Base-by-base conservation (phyloP, 2,888 invertebrate species). In the Graphium colonna region DNA sequence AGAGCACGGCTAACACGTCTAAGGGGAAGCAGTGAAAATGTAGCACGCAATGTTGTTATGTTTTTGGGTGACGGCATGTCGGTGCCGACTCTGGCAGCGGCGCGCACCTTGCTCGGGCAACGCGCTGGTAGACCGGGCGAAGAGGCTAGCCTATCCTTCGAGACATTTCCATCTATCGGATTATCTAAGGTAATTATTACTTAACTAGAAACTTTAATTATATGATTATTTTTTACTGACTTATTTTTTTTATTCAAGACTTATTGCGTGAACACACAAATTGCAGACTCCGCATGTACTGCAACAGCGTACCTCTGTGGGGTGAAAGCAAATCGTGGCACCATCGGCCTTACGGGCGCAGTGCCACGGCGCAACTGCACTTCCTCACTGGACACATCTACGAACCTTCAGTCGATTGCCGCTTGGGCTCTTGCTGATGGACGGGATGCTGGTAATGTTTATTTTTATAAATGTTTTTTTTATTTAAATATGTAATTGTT, bases 31-130 rank as follows among this genome's bases (percentile, higher is more conserved):
- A 46, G 21, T 1, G 26, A 39, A 3, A 12, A 36, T 15, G 49
- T 48, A 12, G 75, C 74, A 18, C 65, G 67, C 43, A 95, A 95
- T 72, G 81, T 94, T 5, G 92, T 95, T 52, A 82, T 95, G 73
- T 94, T 94, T 75, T 72, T 95, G 43, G 95, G 95, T 1, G 95
- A 95, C 74, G 95, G 95, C 28, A 94, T 95, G 94, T 93, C 94
- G 4, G 77, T 94, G 39, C 87, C 93, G 0, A 94, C 94, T 0
- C 75, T 93, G 44, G 91, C 93, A 0, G 94, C 93, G 0, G 90
- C 93, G 13, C 87, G 94, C 60, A 91, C 92, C 18, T 91, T 92
- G 62, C 90, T 91, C 40, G 94, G 93, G 0, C 94, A 94, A 71
- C 75, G 89, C 3, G 69, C 75, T 0, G 81, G 82, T 0, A 66